Evolutionary conservation across 2,797 vertebrate genomes (phyloP).

Genomic region (Diplodus sargus): DNA sequence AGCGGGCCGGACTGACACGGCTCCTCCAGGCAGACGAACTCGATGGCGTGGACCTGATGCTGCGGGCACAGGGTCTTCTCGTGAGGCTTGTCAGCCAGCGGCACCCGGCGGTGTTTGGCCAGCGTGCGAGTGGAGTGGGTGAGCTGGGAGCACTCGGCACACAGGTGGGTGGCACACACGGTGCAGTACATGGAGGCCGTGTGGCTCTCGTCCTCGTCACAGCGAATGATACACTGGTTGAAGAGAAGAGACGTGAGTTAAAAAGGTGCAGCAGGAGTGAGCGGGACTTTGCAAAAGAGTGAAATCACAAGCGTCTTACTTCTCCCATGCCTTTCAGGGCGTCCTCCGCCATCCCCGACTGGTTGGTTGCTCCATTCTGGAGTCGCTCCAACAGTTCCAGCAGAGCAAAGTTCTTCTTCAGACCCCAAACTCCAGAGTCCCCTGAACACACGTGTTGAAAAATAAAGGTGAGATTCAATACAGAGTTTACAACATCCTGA

Average conservation of each 20-base stretch:
- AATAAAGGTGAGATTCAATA: no score
- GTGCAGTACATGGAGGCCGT: constrained; percentile 97
- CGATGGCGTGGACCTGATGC: constrained; percentile 98
- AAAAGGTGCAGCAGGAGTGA: not conserved
- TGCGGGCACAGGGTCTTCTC: constrained; percentile 97
- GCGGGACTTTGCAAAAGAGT: not conserved
- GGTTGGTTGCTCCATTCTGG: constrained; percentile 94
- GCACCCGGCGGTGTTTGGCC: constrained; percentile 95
- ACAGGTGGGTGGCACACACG: constrained; percentile 97
- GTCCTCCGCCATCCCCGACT: constrained; percentile 91
- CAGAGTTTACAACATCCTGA: no score
- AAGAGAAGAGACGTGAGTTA: not conserved
- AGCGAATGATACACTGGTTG: constrained; percentile 92
- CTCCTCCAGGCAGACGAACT: constrained; percentile 98
- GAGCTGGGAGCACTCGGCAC: constrained; percentile 95
- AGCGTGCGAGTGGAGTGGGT: constrained; percentile 98
- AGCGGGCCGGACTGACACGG: constrained; percentile 93
- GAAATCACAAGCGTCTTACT: constrained; percentile 78
- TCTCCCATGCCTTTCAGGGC: constrained; percentile 92
- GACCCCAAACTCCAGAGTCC: constrained; percentile 97
- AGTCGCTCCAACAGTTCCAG: constrained; percentile 95
- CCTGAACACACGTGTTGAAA: constrained; percentile 76
- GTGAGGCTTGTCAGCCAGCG: constrained; percentile 97
- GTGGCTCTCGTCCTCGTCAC: constrained; percentile 97
- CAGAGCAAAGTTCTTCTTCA: constrained; percentile 99